Percentiles rank a stretch among this genome's conserved stretches.
phyloP scores from a whole-genome alignment of 2,797 vertebrate genomes.

The Anisognathus igniventris region DNA sequence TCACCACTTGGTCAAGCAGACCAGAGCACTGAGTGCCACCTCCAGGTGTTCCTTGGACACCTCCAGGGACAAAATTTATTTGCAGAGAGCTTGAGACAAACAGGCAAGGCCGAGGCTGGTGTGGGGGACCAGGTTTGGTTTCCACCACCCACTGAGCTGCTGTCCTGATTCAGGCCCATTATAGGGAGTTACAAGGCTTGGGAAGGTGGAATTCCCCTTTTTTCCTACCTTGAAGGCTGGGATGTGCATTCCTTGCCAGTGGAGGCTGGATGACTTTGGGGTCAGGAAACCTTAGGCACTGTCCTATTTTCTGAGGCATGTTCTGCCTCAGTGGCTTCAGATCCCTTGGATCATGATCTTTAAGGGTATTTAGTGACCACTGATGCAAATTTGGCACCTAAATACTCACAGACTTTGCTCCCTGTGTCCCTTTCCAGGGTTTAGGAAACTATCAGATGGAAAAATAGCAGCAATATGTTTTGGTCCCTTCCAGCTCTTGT shows the following conservation, averaged over 20 bases:
- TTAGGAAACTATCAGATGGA: neutral
- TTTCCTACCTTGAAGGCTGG: neutral
- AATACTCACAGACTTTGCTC: neutral
- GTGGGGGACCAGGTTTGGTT: neutral
- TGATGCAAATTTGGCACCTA: neutral
- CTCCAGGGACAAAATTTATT: neutral
- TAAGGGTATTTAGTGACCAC: neutral
- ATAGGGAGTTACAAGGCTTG: neutral
- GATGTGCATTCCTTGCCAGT: neutral
- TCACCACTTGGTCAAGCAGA: neutral
- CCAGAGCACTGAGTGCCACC: neutral
- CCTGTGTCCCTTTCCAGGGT: neutral
- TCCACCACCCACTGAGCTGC: neutral
- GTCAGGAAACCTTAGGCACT: neutral
- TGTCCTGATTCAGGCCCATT: neutral
- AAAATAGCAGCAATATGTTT: neutral
- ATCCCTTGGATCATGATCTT: neutral
- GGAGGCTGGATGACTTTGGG: neutral
- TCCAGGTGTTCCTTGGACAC: neutral
- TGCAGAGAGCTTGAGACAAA: neutral
- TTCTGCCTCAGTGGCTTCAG: neutral
- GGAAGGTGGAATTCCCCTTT: neutral
- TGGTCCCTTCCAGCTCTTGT: neutral
- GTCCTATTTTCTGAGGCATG: neutral
- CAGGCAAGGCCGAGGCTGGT: neutral